A percentile compares a stretch with the other conserved stretches of the same genome.
Evolutionary conservation across 2,888 invertebrate species (phyloP).

Genomic region (Bombyx huttoni): DNA sequence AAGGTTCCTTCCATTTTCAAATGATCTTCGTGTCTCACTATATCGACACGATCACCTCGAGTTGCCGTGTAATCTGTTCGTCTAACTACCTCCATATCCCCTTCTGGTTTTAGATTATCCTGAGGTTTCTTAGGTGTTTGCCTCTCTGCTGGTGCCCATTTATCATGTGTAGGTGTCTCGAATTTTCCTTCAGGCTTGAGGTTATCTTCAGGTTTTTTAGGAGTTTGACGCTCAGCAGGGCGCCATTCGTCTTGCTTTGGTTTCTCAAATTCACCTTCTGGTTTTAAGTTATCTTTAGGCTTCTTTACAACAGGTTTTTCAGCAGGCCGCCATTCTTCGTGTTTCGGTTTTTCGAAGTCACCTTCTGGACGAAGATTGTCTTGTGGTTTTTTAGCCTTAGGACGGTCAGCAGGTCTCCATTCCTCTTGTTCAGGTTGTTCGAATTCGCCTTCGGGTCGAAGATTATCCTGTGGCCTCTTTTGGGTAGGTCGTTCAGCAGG

Average conservation of each 20-base stretch:
- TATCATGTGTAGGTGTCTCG: conserved; percentile 27
- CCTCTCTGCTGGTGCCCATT: conserved; percentile 47
- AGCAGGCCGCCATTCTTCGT: conserved; percentile 37
- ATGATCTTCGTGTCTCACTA: conserved; percentile 77
- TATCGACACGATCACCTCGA: conserved; percentile 73
- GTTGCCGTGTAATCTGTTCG: conserved; percentile 59
- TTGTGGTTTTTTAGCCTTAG: conserved; percentile 37
- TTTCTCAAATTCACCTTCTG: conserved; percentile 57
- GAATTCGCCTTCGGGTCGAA: conserved; percentile 68
- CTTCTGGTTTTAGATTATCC: conserved; percentile 77
- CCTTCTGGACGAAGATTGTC: conserved; percentile 75
- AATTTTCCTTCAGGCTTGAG: conserved; percentile 62
- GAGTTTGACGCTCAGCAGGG: conserved; percentile 59
- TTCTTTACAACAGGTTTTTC: conserved; percentile 32
- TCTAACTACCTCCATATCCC: conserved; percentile 62
- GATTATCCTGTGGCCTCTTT: conserved; percentile 14
- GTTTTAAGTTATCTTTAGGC: conserved; percentile 60
- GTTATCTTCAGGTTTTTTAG: conserved; percentile 32
- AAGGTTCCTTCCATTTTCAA: conserved; percentile 78
- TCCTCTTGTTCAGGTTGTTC: conserved; percentile 25
- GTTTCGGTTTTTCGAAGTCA: conserved; percentile 55
- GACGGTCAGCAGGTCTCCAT: conserved; percentile 26
- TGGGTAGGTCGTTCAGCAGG: conserved; percentile 18
- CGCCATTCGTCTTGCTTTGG: conserved; percentile 34
- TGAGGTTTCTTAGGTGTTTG: conserved; percentile 48